Evolutionary conservation across 2,888 invertebrate species (phyloP).

Genomic region (Cataglyphis altisquamis): DNA sequence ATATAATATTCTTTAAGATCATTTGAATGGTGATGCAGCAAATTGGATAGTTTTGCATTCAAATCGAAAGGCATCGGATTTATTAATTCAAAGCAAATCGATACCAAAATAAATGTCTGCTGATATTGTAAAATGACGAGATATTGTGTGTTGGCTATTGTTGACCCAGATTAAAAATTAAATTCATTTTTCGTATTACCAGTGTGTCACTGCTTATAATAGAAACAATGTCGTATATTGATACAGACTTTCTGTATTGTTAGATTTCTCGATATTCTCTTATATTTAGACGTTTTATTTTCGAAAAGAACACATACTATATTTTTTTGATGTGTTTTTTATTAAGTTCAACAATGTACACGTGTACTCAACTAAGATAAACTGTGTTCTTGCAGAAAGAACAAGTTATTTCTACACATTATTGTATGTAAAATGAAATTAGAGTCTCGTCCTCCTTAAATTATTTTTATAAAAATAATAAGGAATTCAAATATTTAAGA

Average conservation of each 20-base stretch:
- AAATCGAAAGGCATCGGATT: not conserved
- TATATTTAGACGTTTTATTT: conserved; percentile 5
- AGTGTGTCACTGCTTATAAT: conserved; percentile 26
- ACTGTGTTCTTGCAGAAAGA: not conserved
- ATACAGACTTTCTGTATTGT: not conserved
- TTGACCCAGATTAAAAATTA: conserved; percentile 70
- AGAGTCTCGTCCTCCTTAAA: not conserved
- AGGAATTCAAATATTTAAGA: not conserved
- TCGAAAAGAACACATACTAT: not conserved
- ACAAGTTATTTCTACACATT: not conserved
- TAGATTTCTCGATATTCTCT: not conserved
- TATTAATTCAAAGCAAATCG: conserved; percentile 66
- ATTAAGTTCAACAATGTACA: not conserved
- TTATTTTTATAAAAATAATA: not conserved
- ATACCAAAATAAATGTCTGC: conserved; percentile 44
- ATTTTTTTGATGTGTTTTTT: conserved; percentile 4
- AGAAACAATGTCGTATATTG: not conserved
- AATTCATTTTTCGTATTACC: conserved; percentile 46
- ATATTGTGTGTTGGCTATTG: conserved; percentile 56
- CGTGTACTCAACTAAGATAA: not conserved
- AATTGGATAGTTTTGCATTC: not conserved
- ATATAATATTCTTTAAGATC: not conserved
- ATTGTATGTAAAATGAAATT: not conserved
- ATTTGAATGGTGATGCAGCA: not conserved
- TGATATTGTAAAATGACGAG: conserved; percentile 54